These are phyloP conservation scores for Drepana arcuata DNA, from an alignment of 1,140 invertebrate species.

Conservation along the genomic window DNA sequence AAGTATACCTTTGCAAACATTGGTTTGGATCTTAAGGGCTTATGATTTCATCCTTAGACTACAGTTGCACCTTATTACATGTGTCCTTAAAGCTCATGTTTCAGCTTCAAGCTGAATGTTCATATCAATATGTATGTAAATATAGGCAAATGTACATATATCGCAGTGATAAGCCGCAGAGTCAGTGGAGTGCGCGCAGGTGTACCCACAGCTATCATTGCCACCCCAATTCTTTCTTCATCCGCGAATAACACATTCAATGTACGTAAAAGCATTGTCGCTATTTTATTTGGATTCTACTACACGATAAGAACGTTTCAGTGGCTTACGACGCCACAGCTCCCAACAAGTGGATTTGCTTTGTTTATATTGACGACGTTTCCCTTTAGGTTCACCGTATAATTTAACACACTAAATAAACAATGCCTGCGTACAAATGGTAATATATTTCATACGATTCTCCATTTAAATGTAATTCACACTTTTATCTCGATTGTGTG, in stretches of 20 bases:
- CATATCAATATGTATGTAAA: too few relatives aligned
- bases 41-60: too few relatives aligned
- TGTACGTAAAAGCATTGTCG: slow-evolving; percentile 6
- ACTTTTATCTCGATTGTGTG: slow-evolving; percentile 29
- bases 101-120: too few relatives aligned
- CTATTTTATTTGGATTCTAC: slow-evolving; percentile 16
- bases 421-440: background rate
- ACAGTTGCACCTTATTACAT: too few relatives aligned
- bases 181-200: slow-evolving; percentile 8
- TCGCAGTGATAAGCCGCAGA: slow-evolving; percentile 6
- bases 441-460: too few relatives aligned
- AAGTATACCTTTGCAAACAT: too few relatives aligned
- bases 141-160: too few relatives aligned
- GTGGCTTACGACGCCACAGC: slow-evolving; percentile 11
- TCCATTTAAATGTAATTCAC: too few relatives aligned
- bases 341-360: slow-evolving; percentile 14
- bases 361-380: slow-evolving; percentile 12
- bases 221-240: slow-evolving; percentile 5
- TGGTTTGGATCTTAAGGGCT: too few relatives aligned
- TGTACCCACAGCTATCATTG: slow-evolving; percentile 12
- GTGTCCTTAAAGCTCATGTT: too few relatives aligned
- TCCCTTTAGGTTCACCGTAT: slow-evolving; percentile 3
- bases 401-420: background rate
- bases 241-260: slow-evolving; percentile 7
- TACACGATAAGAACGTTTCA: slow-evolving; percentile 18